These are phyloP conservation scores for Peromyscus maniculatus DNA, from an alignment of 2,113 vertebrate genomes.

Conservation along the genomic window DNA sequence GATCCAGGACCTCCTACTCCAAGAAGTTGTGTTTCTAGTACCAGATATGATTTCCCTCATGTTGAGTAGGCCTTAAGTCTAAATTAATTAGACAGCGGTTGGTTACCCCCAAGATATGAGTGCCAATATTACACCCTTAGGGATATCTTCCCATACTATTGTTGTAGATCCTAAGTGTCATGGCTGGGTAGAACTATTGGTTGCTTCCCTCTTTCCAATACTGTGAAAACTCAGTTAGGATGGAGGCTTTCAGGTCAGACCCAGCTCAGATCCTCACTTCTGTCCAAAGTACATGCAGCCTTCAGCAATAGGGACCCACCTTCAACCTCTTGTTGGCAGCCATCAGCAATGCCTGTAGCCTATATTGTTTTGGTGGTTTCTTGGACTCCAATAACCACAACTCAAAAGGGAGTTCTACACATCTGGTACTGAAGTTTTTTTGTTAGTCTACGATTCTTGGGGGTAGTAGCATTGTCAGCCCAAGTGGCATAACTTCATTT, in stretches of 20 bases:
- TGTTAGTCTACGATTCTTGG: neutral
- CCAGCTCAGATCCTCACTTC: neutral
- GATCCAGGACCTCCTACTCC: neutral
- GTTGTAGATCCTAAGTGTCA: neutral
- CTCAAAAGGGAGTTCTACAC: neutral
- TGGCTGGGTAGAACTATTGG: neutral
- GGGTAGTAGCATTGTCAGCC: neutral
- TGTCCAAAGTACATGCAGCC: neutral
- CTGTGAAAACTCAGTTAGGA: neutral
- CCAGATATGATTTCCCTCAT: neutral
- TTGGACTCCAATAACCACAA: neutral
- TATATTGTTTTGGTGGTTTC: neutral
- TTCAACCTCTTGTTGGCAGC: neutral
- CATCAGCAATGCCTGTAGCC: neutral
- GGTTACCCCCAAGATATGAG: neutral
- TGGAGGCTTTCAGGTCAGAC: neutral
- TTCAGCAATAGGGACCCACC: neutral
- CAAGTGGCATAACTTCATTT: neutral
- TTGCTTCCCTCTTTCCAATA: neutral
- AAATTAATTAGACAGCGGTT: neutral
- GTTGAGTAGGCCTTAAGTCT: neutral
- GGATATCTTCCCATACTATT: neutral
- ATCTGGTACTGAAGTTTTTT: neutral
- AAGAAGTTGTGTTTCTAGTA: neutral
- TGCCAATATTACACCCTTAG: neutral